Conservation (phyloP, 2,888 invertebrate species). For the Microctonus aethiopoides region DNA sequence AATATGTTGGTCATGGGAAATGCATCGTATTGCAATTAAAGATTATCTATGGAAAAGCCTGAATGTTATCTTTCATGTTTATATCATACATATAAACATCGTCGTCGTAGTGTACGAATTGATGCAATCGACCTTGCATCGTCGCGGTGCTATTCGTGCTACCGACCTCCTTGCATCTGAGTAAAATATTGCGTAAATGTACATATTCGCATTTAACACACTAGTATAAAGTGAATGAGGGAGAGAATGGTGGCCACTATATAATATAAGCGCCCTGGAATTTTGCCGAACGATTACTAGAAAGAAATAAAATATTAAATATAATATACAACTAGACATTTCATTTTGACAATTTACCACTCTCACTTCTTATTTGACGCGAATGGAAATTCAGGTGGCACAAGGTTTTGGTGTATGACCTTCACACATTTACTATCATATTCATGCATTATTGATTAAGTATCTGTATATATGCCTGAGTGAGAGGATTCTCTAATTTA, state of each 20-base stretch:
- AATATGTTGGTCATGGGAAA: background rate
- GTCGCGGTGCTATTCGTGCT: too few species aligned
- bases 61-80: constrained; percentile 15
- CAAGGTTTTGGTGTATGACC: background rate
- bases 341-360: constrained; percentile 6
- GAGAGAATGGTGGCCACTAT: constrained; percentile 1
- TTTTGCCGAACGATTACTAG: background rate
- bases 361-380: background rate
- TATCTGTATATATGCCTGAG: background rate
- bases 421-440: background rate
- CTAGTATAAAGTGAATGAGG: constrained; percentile 1
- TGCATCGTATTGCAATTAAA: constrained; percentile 5
- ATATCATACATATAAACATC: background rate
- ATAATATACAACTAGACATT: background rate
- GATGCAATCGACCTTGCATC: constrained; percentile 33
- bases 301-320: background rate
- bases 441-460: background rate
- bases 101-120: background rate
- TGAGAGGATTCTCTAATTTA: too few species aligned
- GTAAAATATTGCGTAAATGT: background rate
- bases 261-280: background rate
- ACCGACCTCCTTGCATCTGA: constrained; percentile 26
- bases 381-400: background rate
- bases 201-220: background rate
- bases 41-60: constrained; percentile 18